Base-by-base conservation (phyloP, 2,888 invertebrate genomes). In the Polymixis flavicincta region DNA sequence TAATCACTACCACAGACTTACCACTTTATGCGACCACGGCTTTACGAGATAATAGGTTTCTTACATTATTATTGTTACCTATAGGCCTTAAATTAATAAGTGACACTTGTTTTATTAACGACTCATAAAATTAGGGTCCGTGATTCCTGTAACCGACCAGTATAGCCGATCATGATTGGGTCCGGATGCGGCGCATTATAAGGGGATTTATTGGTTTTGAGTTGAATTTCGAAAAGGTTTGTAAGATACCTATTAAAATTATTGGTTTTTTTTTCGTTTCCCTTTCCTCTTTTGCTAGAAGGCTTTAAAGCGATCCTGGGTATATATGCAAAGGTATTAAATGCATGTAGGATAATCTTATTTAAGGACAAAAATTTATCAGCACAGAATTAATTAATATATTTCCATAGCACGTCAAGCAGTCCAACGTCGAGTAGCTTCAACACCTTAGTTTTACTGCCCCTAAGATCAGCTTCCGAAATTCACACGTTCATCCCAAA, bases 1-100 rank as follows among this genome's bases (percentile, higher is more conserved):
- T 52, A 32, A 59, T 67, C 22, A 45, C 28, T 45, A 19, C 1
- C 59, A 45, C 13, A 13, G 48, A 17, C 7, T 7, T 22, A 37
- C 14, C 42, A 25, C 37, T 9, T 19, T 17, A 17, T n/a, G n/a
- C n/a, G n/a, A 52, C 67, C 82, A 50, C 72, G 54, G 60, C 59
- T 70, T 76, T 61, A 75, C 76, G 66, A 72, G 28, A n/a, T 59
- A 71, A 72, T 71, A 32, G 60, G 50, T 9, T 32, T 52, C 59
- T 83, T 71, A 68, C 42, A 19, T 32, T 78, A 55, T 45, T 63
- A 42, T 78, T 63, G 42, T 17, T 52, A 32, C 19, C 32, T 42
- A 64, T 60, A 52, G 48, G 28, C 69, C 64, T 37, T 80, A 63
- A 85, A 85, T 85, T 85, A 85, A 86, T 87, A 74, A 61, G 69